Evolutionary conservation across 2,888 invertebrate species (phyloP).

Genomic region (Coleophora flavipennella): DNA sequence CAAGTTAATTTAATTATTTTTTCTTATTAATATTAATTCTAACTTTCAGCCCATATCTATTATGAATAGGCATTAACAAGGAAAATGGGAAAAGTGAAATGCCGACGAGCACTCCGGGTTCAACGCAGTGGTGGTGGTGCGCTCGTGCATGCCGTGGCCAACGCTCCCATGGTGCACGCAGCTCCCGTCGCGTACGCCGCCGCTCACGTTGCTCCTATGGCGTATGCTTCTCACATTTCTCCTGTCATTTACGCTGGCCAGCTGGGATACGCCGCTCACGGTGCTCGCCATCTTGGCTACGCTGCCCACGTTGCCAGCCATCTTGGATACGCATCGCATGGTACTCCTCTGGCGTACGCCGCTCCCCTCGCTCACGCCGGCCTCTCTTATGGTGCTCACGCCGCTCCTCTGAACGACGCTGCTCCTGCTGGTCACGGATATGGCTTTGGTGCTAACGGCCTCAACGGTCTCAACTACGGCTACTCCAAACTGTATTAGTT

Average conservation of each 20-base stretch:
- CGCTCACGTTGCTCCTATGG: conserved; percentile 15
- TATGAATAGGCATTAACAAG: no score
- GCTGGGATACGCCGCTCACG: conserved; percentile 22
- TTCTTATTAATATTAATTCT: no score
- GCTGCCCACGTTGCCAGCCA: no score
- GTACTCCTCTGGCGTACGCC: conserved; percentile 11
- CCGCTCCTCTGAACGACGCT: conserved; percentile 11
- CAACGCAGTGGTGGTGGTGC: conserved; percentile 48
- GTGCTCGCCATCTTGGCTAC: no score
- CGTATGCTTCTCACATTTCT: conserved; percentile 9
- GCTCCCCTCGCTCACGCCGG: conserved; percentile 8
- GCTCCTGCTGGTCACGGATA: conserved; percentile 6
- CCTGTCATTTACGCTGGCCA: conserved; percentile 14
- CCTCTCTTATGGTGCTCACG: conserved; percentile 10
- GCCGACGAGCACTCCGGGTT: conserved; percentile 50
- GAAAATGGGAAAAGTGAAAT: no score
- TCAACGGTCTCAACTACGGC: conserved; percentile 16
- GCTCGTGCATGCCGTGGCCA: not conserved
- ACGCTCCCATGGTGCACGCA: conserved; percentile 17
- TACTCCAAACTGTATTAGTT: conserved; percentile 9
- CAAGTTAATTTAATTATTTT: no score
- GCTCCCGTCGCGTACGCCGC: conserved; percentile 13
- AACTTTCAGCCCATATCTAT: no score
- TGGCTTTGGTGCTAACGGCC: conserved; percentile 14
- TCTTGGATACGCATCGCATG: no score